A percentile compares a stretch with the other conserved stretches of the same genome.
phyloP scores from a whole-genome alignment of 2,113 vertebrate genomes.

The Okapia johnstoni region DNA sequence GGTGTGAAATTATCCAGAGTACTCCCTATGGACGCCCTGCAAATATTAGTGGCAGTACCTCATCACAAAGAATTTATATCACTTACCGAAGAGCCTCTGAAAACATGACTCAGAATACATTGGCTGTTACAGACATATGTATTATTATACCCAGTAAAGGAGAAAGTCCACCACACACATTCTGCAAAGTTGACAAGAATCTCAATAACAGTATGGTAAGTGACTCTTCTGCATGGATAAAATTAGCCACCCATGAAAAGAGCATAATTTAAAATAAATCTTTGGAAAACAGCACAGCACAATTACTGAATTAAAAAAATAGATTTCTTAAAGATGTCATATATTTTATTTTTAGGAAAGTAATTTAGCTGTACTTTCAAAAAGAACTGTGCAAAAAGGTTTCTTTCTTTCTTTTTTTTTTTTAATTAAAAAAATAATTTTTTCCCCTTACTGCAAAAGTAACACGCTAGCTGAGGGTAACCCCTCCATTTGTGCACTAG shows the following conservation, averaged over 20 bases:
- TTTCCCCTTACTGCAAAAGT: background rate
- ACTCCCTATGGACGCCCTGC: constrained; percentile 94
- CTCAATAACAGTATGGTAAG: constrained; percentile 98
- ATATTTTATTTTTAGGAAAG: constrained; percentile 11
- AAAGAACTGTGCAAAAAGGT: background rate
- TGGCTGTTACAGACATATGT: constrained; percentile 97
- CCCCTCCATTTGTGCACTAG: background rate
- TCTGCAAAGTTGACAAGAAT: constrained; percentile 98
- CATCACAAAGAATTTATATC: constrained; percentile 94
- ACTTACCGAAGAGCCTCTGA: constrained; percentile 94
- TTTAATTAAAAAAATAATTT: background rate
- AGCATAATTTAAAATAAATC: constrained; percentile 5
- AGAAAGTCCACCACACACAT: constrained; percentile 96
- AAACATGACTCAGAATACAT: constrained; percentile 89
- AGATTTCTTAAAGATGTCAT: constrained; percentile 11
- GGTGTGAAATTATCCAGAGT: constrained; percentile 95
- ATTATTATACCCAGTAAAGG: constrained; percentile 96
- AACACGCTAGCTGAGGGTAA: background rate
- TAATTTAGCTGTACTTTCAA: constrained; percentile 40
- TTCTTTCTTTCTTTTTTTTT: background rate
- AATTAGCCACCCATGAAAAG: constrained; percentile 9
- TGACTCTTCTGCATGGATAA: background rate
- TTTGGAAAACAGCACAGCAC: background rate
- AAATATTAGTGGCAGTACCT: constrained; percentile 92
- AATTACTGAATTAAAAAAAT: constrained; percentile 38